Conservation (phyloP, 2,797 vertebrate genomes). For the Euthynnus affinis region DNA sequence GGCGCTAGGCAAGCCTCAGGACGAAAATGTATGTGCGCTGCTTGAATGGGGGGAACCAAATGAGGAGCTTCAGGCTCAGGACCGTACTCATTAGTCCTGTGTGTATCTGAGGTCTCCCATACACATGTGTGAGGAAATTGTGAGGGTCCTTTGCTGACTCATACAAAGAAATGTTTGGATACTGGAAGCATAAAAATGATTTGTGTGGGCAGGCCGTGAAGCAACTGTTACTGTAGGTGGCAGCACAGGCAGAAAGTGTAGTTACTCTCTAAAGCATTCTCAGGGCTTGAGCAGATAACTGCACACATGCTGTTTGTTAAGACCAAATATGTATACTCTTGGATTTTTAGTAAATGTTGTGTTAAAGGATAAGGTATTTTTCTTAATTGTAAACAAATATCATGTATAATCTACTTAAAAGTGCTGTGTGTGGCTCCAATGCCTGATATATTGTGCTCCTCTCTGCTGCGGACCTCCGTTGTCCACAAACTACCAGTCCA, state of each 20-base stretch:
- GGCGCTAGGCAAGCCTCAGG: slow-evolving; percentile 37
- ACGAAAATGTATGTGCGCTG: slow-evolving; percentile 50
- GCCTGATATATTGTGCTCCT: too few species aligned
- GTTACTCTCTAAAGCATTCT: background rate
- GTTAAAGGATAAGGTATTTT: too few species aligned
- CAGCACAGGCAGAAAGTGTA: slow-evolving; percentile 3
- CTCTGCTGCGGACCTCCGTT: too few species aligned
- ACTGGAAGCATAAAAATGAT: slow-evolving; percentile 8
- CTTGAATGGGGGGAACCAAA: slow-evolving; percentile 58
- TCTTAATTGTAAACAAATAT: too few species aligned
- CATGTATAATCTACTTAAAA: too few species aligned
- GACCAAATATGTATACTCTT: background rate
- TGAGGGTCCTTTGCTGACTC: slow-evolving; percentile 15
- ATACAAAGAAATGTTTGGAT: slow-evolving; percentile 5
- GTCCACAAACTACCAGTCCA: too few species aligned
- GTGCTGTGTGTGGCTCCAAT: too few species aligned
- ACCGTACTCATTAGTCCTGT: slow-evolving; percentile 49
- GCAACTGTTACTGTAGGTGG: background rate
- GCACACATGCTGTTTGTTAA: background rate
- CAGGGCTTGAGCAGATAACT: too few species aligned
- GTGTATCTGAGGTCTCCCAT: slow-evolving; percentile 27
- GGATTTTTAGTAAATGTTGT: background rate
- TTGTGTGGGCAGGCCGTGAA: background rate
- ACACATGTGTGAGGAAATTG: slow-evolving; percentile 15
- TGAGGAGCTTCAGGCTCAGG: slow-evolving; percentile 54